phyloP scores from a whole-genome alignment of 2,888 invertebrate species.

The Cosmorhoe ocellata region DNA sequence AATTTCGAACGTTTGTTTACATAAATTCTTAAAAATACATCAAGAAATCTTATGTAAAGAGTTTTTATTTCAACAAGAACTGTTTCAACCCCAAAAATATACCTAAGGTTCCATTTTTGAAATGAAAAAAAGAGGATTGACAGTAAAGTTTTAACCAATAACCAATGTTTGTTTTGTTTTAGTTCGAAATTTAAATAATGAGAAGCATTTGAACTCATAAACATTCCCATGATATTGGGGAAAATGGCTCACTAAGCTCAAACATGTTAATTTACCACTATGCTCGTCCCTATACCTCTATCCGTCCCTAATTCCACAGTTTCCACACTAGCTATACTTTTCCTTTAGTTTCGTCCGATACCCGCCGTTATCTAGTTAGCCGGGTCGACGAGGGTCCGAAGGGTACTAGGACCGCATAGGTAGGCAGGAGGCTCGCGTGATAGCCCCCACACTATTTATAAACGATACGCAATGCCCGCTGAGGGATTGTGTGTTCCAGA shows the following conservation, averaged over 20 bases:
- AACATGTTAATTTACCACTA: slow-evolving; percentile 60
- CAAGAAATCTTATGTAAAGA: too few relatives aligned
- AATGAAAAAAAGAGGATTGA: too few relatives aligned
- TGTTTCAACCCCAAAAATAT: too few relatives aligned
- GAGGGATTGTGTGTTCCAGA: slow-evolving; percentile 68
- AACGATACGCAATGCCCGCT: slow-evolving; percentile 62
- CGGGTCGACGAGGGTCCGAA: slow-evolving; percentile 79
- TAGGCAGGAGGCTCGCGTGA: slow-evolving; percentile 58
- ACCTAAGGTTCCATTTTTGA: too few relatives aligned
- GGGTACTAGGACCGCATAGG: slow-evolving; percentile 34
- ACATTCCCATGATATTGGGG: slow-evolving; percentile 1
- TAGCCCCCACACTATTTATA: slow-evolving; percentile 63
- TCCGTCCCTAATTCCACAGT: slow-evolving; percentile 61
- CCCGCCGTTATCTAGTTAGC: slow-evolving; percentile 80
- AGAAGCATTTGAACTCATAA: slow-evolving; percentile 1
- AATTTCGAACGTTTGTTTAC: too few relatives aligned
- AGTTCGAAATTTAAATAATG: too few relatives aligned
- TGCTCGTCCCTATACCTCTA: slow-evolving; percentile 18
- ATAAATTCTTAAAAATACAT: too few relatives aligned
- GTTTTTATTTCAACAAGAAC: too few relatives aligned
- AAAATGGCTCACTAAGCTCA: slow-evolving; percentile 35
- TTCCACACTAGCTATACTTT: slow-evolving; percentile 72
- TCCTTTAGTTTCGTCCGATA: slow-evolving; percentile 77
- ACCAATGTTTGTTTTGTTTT: too few relatives aligned
- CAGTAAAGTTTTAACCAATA: too few relatives aligned